Percentiles rank a stretch among this genome's conserved stretches.
Evolutionary conservation across 2,113 vertebrate species (phyloP).

Genomic region (Etheostoma spectabile): DNA sequence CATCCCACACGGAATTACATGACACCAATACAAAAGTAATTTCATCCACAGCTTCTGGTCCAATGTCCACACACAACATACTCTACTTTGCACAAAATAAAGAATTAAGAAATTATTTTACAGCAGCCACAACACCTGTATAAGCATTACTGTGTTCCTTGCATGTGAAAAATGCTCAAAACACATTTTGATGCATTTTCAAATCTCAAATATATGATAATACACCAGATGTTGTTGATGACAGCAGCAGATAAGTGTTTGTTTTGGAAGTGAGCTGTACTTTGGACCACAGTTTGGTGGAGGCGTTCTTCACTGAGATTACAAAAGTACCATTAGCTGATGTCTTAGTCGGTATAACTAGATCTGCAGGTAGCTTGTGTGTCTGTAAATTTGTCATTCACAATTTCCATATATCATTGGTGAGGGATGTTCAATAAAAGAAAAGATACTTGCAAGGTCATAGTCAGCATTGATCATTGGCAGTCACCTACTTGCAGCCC

Average conservation of each 20-base stretch:
- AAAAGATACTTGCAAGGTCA: background rate
- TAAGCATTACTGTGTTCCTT: background rate
- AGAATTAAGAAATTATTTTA: too few relatives aligned
- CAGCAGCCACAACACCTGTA: too few relatives aligned
- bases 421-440: background rate
- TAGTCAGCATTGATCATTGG: background rate
- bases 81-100: too few relatives aligned
- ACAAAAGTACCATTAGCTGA: background rate
- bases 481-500: background rate
- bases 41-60: too few relatives aligned
- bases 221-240: background rate
- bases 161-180: slow-evolving; percentile 2
- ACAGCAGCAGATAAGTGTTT: slow-evolving; percentile 13
- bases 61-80: too few relatives aligned
- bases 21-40: too few relatives aligned
- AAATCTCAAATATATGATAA: background rate
- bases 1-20: too few relatives aligned
- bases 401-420: background rate
- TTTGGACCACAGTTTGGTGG: background rate
- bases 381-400: background rate
- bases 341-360: background rate
- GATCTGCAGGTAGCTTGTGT: background rate
- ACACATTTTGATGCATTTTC: background rate
- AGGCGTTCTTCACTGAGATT: background rate
- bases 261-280: slow-evolving; percentile 10